phyloP scores from a whole-genome alignment of 2,113 vertebrate species.

The Zosterops pallidus region DNA sequence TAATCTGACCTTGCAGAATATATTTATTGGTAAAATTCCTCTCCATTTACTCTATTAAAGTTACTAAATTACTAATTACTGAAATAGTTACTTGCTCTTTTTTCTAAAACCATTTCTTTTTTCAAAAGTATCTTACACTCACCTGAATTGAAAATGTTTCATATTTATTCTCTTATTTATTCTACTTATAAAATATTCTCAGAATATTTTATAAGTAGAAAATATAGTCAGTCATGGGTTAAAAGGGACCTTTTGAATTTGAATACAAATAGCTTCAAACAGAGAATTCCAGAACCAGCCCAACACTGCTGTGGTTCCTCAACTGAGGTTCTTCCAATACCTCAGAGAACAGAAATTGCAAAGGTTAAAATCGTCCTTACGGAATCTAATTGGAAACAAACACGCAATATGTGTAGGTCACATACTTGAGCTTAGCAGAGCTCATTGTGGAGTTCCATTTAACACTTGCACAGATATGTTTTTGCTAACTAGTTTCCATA shows the following conservation, averaged over 20 bases:
- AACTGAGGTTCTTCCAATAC: background rate
- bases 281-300: background rate
- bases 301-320: background rate
- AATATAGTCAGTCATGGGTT: background rate
- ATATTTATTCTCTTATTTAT: background rate
- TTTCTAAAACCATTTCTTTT: background rate
- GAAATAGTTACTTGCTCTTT: background rate
- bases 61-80: background rate
- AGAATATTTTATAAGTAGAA: background rate
- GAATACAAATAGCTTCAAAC: background rate
- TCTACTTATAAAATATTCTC: background rate
- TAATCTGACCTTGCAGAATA: background rate
- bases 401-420: background rate
- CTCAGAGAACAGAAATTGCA: slow-evolving; percentile 8
- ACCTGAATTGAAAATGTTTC: background rate
- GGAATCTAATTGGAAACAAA: slow-evolving; percentile 38
- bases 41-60: background rate
- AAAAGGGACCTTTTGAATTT: background rate
- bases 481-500: slow-evolving; percentile 48
- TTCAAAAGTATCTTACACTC: background rate
- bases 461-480: slow-evolving; percentile 38
- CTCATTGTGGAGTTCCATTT: slow-evolving; percentile 18
- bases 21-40: background rate
- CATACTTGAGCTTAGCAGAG: background rate
- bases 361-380: background rate